Conservation (phyloP, 2,797 vertebrate genomes). For the Sebastes steindachneri region DNA sequence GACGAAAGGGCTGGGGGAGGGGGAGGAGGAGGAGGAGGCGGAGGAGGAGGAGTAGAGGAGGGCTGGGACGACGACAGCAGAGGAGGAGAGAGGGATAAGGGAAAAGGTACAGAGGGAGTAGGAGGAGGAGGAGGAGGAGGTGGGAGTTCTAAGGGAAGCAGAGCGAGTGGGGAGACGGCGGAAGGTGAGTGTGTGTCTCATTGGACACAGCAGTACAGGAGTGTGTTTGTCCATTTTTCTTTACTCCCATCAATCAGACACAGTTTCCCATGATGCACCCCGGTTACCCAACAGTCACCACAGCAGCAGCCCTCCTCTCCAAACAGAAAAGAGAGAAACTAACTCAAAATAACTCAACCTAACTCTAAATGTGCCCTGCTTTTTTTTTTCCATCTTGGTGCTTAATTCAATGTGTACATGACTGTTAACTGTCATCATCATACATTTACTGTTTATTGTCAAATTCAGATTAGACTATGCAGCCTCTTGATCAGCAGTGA, state of each 20-base stretch:
- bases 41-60: constrained; percentile 87
- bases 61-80: constrained; percentile 87
- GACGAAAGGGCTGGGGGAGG: constrained; percentile 88
- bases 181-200: constrained; percentile 90
- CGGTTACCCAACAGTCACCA: constrained; percentile 23
- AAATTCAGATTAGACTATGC: not conserved
- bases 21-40: constrained; percentile 72
- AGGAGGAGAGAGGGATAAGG: constrained; percentile 90
- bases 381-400: not conserved
- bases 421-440: not conserved
- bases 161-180: constrained; percentile 92
- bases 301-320: constrained; percentile 50
- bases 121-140: constrained; percentile 73
- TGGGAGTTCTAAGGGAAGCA: constrained; percentile 89
- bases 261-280: constrained; percentile 60
- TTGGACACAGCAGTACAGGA: constrained; percentile 62
- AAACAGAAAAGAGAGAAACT: constrained; percentile 54
- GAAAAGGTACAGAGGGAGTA: constrained; percentile 90
- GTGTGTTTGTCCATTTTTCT: constrained; percentile 64
- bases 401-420: not conserved
- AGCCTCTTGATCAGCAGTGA: not conserved
- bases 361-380: not conserved
- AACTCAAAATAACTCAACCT: not conserved
- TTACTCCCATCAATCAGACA: constrained; percentile 56
- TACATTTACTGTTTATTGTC: not conserved